Evolutionary conservation across 2,888 invertebrate species (phyloP), one percentile per base, ranked within the genome.

Genomic region (Zaprionus lineosus): DNA sequence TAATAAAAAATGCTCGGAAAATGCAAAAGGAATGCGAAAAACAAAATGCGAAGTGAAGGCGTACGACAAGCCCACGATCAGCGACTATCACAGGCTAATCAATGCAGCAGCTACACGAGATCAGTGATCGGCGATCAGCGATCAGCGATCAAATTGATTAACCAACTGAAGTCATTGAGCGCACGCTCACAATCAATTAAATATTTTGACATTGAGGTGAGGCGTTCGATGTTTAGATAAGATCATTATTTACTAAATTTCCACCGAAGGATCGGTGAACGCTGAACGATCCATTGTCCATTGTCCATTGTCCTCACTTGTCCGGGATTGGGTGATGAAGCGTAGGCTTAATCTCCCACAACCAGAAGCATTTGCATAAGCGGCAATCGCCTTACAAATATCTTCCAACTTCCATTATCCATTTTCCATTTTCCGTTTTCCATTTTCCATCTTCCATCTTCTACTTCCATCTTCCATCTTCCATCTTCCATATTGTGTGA

Each of bases 171-270:
- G 78, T 84, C 84, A 78, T 74, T 61, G 74, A 63, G 84, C 84
- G 81, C 53, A 63, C 76, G 77, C 74, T 77, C 74, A 64, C 83
- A 84, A 84, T 77, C 84, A 83, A 77, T 77, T 77, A 77, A 84
- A 55, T 61, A 56, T 62, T 60, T 53, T 68, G 83, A 68, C 64
- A 70, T 56, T 82, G 59, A 57, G 60, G 50, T 39, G 46, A 34
- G 60, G 48, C 51, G 51, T 15, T 40, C 47, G 46, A 14, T 29
- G 34, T 26, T 24, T 31, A 40, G 65, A 63, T 76, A 79, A 64
- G 63, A 74, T 74, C 73, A 41, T 50, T 69, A 65, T 11, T 29
- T 14, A n/a, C n/a, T n/a, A n/a, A n/a, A n/a, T n/a, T n/a, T n/a
- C n/a, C n/a, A n/a, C n/a, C n/a, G n/a, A n/a, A n/a, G n/a, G n/a